phyloP scores from a whole-genome alignment of 2,888 invertebrate genomes.

The Rhamnusium bicolor region DNA sequence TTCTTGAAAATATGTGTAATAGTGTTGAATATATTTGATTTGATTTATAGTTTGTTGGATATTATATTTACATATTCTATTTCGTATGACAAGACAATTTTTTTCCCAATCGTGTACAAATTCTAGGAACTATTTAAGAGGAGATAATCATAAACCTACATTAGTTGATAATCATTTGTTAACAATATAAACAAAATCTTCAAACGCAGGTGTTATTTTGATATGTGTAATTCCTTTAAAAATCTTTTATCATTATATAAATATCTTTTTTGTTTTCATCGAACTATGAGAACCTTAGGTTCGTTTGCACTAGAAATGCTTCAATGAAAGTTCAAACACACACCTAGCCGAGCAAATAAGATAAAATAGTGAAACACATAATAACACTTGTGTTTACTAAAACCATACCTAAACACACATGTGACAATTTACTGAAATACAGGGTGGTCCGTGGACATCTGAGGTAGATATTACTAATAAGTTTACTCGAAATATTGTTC shows the following conservation, averaged over 20 bases:
- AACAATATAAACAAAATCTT: slow-evolving; percentile 10
- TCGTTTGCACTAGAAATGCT: slow-evolving; percentile 40
- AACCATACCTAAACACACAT: slow-evolving; percentile 22
- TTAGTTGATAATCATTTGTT: neutral
- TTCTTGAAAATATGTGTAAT: no score
- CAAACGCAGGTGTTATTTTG: slow-evolving; percentile 34
- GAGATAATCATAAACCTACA: neutral
- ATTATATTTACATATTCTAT: no score
- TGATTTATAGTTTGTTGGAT: no score
- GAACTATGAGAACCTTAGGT: slow-evolving; percentile 27
- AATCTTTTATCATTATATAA: slow-evolving; percentile 38
- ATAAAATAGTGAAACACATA: slow-evolving; percentile 32
- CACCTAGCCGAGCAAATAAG: slow-evolving; percentile 35
- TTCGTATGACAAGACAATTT: no score
- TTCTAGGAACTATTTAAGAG: neutral
- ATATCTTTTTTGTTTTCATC: slow-evolving; percentile 41
- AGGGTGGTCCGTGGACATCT: neutral
- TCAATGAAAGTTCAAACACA: slow-evolving; percentile 35
- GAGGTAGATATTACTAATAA: neutral
- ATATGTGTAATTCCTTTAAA: slow-evolving; percentile 27
- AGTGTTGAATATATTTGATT: no score
- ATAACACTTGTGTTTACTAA: slow-evolving; percentile 31
- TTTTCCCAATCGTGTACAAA: neutral
- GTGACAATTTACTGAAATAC: slow-evolving; percentile 11
- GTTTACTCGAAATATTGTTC: neutral